Evolutionary conservation across 2,113 vertebrate genomes (phyloP), one percentile per base, ranked within the genome.

Genomic region (Sinocyclocheilus anshuiensis): DNA sequence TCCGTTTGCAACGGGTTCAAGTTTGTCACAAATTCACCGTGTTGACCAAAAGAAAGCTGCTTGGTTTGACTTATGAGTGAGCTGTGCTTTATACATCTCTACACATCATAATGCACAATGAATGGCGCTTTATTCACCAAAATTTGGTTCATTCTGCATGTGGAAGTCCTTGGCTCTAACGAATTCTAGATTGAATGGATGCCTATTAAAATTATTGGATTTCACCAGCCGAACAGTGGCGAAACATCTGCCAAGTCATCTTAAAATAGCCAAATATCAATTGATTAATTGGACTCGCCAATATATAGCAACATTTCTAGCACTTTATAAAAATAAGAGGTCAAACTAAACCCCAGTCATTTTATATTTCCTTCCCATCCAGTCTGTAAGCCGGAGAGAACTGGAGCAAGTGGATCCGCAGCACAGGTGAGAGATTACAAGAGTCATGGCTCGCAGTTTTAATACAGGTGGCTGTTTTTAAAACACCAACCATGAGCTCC

Each of bases 401-500:
- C 26, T 81, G 88, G 76, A 92, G 65, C 39, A 39, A 72, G 39
- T 36, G 71, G 72, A 77, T 36, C 55, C 85, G 91, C 88, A 88
- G 80, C 83, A 89, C 90, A 93, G 87, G 89, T 90, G 86, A 88
- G 85, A 92, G 92, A 94, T 92, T 87, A 92, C 83, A 90, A 42
- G 88, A 84, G 87, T 87, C 90, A 87, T 88, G 85, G 63, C 88
- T 91, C 89, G 88, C 83, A 81, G 88, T 92, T 94, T 91, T 93
- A 92, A 90, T 90, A 91, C 84, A 75, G 59, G 90, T 88, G 18
- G 92, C 93, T 94, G 94, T 94, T 95, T 95, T 94, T 94, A 94
- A 93, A 93, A 90, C 88, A 85, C 88, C 84, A 93, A 92, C 91
- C 88, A 89, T 92, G 92, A 94, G 92, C 89, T 87, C 83, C 81